Evolutionary conservation across 2,888 invertebrate species (phyloP), one percentile per base, ranked within the genome.

Genomic region (Drosophila demipolita): DNA sequence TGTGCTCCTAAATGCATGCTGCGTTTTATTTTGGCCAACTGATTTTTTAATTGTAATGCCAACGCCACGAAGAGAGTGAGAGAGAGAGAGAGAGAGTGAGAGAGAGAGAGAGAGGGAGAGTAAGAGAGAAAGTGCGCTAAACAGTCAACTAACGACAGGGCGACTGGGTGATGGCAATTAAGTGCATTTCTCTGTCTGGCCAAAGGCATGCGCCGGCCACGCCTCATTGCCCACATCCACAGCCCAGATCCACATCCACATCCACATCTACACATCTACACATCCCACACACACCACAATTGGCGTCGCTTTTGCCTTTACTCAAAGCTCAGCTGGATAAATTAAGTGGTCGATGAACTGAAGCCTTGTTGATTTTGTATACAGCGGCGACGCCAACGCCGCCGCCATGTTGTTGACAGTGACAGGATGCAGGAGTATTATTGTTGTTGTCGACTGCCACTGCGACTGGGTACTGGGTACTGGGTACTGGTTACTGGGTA

Each of bases 321-420:
- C 88, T 84, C 88, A 88, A 89, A 85, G 89, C 89, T 89, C 90
- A 90, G 85, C 86, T 81, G 91, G 90, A 90, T 90, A 91, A 91
- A 91, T 91, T 91, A 91, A 91, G 91, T 91, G 91, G 91, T 91
- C 91, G 91, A 91, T 91, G 91, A 91, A 91, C 91, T 91, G 90
- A 87, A 91, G 87, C 91, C 87, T 84, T 90, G 91, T 91, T 91
- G 91, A 91, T 89, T 90, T 88, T 88, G 88, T 87, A 78, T 87
- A 88, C 81, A 69, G 77, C 67, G 29, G 40, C 68, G 61, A 68
- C 66, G 69, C 61, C 61, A 59, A 68, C 71, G 68, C 57, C 57
- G 73, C 72, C 70, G 67, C 73, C 73, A 73, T 89, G 84, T 75
- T 82, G 90, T 90, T 90, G 85, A 90, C 85, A 85, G 72, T 80